Conservation (phyloP, 1,140 invertebrate species). For the Drosophila sechellia region DNA sequence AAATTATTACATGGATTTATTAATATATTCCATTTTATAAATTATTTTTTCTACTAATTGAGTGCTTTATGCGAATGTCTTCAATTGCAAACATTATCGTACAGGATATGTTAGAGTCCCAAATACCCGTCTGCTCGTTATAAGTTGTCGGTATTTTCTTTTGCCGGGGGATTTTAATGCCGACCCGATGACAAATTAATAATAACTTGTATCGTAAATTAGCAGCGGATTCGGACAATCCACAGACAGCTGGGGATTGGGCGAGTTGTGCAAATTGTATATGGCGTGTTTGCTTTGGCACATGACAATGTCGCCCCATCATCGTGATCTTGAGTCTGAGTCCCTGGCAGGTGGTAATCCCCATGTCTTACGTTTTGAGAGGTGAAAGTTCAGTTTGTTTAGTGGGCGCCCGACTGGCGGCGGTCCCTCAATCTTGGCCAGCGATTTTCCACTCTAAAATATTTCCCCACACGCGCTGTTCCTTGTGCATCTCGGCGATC, state of each 20-base stretch:
- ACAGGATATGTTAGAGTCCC: background rate
- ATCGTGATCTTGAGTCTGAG: slow-evolving; percentile 5
- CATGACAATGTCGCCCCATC: slow-evolving; percentile 40
- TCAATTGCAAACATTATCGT: background rate
- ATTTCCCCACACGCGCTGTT: slow-evolving; percentile 25
- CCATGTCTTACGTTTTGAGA: slow-evolving; percentile 28
- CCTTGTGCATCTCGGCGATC: slow-evolving; percentile 49
- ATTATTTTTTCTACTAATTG: background rate
- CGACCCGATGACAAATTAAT: slow-evolving; percentile 82
- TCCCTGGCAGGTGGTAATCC: slow-evolving; percentile 51
- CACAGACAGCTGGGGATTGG: slow-evolving; percentile 43
- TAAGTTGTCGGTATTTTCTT: slow-evolving; percentile 44
- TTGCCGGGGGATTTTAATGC: slow-evolving; percentile 37
- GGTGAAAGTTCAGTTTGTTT: slow-evolving; percentile 77
- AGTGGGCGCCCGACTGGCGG: slow-evolving; percentile 64
- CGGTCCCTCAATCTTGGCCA: slow-evolving; percentile 29
- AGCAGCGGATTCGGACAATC: slow-evolving; percentile 27
- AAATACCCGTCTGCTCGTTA: background rate
- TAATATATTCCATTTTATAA: no score
- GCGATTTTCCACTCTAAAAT: slow-evolving; percentile 8
- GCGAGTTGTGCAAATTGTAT: slow-evolving; percentile 26
- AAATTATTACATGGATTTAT: no score
- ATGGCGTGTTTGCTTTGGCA: slow-evolving; percentile 45
- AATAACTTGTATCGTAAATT: slow-evolving; percentile 84
- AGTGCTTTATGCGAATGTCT: background rate